Evolutionary conservation across 2,888 invertebrate genomes (phyloP).

Genomic region (Camponotus fellah): DNA sequence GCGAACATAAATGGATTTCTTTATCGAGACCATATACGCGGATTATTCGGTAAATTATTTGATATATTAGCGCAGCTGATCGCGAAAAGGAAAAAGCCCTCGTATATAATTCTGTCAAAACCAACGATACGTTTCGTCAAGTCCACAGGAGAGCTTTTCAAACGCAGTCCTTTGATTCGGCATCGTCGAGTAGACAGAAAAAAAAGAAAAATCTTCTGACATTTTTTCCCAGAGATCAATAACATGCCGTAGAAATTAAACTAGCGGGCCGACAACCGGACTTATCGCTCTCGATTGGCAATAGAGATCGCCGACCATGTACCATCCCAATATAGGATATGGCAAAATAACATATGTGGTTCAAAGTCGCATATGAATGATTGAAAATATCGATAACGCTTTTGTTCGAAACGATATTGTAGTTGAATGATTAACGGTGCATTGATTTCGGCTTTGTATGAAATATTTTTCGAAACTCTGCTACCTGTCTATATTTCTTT

Average conservation of each 20-base stretch:
- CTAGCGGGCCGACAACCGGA: not conserved
- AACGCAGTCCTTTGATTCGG: conserved; percentile 32
- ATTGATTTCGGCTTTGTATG: not conserved
- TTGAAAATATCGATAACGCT: not conserved
- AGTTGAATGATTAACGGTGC: not conserved
- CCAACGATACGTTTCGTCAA: conserved; percentile 40
- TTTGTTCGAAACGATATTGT: not conserved
- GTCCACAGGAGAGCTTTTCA: conserved; percentile 35
- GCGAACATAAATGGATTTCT: conserved; percentile 24
- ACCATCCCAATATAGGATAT: not conserved
- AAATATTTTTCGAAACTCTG: not conserved
- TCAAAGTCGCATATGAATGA: not conserved
- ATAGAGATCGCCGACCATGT: conserved; percentile 7
- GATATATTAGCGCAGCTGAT: conserved; percentile 19
- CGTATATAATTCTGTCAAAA: conserved; percentile 40
- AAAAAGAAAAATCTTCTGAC: conserved; percentile 24
- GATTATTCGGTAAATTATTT: conserved; percentile 36
- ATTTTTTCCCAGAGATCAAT: conserved; percentile 41
- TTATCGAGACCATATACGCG: conserved; percentile 14
- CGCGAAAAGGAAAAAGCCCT: conserved; percentile 21
- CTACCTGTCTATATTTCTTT: not conserved
- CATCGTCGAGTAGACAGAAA: conserved; percentile 18
- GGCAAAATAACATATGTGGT: conserved; percentile 3
- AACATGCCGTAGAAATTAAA: conserved; percentile 48
- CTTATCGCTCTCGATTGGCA: conserved; percentile 34